These are phyloP conservation scores for Pseudochromis fuscus DNA, from an alignment of 2,797 vertebrate genomes.

Conservation along the genomic window DNA sequence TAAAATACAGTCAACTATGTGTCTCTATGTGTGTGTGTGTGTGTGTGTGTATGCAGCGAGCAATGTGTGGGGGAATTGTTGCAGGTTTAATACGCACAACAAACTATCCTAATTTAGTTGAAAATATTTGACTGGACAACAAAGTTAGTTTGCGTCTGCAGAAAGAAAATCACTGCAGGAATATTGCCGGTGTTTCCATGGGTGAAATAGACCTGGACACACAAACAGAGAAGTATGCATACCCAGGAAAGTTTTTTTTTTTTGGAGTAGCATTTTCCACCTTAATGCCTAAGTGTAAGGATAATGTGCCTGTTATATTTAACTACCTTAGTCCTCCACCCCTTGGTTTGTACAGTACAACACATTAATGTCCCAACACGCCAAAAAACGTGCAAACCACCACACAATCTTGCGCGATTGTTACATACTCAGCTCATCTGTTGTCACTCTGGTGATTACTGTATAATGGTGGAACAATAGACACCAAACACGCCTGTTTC, in stretches of 20 bases:
- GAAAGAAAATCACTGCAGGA: not conserved
- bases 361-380: no score
- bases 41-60: slow-evolving; percentile 17
- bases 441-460: not conserved
- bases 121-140: not conserved
- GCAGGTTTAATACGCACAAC: not conserved
- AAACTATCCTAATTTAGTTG: not conserved
- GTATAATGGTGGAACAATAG: not conserved
- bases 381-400: no score
- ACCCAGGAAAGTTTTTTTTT: not conserved
- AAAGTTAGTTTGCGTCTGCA: not conserved
- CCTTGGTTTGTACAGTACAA: not conserved
- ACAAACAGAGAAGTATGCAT: slow-evolving; percentile 16
- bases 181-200: slow-evolving; percentile 13
- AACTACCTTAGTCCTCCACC: not conserved
- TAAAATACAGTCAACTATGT: slow-evolving; percentile 49
- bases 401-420: not conserved
- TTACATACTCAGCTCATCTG: not conserved
- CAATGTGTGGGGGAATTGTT: not conserved
- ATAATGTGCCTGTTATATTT: not conserved
- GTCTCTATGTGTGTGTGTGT: slow-evolving; percentile 28
- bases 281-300: not conserved
- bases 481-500: not conserved
- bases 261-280: slow-evolving; percentile 6
- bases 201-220: not conserved